These are phyloP conservation scores for Delphinus delphis DNA, from an alignment of 2,113 vertebrate species.

Conservation along the genomic window DNA sequence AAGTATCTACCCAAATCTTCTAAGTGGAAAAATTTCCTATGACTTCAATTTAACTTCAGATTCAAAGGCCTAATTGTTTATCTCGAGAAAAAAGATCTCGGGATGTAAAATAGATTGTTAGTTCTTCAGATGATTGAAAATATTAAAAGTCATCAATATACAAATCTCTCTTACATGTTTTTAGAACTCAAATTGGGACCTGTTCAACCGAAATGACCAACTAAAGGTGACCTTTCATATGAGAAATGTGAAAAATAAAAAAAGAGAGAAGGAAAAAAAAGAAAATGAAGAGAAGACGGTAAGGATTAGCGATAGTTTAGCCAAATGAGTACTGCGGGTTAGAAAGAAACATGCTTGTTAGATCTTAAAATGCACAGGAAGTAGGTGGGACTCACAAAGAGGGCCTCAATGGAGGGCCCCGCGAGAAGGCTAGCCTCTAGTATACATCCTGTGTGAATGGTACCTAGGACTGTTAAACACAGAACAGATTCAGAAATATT, in stretches of 20 bases:
- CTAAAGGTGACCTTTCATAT: constrained; percentile 24
- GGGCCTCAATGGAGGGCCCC: background rate
- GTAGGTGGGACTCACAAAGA: background rate
- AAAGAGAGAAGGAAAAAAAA: background rate
- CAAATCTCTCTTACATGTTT: constrained; percentile 1
- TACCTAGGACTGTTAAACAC: background rate
- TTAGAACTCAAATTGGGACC: background rate
- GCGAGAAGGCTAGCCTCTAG: background rate
- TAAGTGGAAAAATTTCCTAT: constrained; percentile 23
- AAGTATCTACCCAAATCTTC: constrained; percentile 13
- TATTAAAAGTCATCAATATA: constrained; percentile 39
- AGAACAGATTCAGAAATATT: background rate
- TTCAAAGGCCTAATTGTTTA: background rate
- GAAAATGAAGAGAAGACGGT: background rate
- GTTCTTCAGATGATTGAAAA: background rate
- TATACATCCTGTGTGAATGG: background rate
- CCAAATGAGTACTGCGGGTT: background rate
- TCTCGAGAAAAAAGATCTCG: constrained; percentile 22
- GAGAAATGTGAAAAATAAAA: constrained; percentile 16
- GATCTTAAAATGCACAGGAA: background rate
- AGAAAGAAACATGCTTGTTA: background rate
- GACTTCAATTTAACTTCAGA: constrained; percentile 33
- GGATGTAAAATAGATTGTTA: background rate
- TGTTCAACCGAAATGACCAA: background rate
- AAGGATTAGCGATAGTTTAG: background rate